These are phyloP conservation scores for Meles meles DNA, from an alignment of 2,113 vertebrate species.

Conservation along the genomic window DNA sequence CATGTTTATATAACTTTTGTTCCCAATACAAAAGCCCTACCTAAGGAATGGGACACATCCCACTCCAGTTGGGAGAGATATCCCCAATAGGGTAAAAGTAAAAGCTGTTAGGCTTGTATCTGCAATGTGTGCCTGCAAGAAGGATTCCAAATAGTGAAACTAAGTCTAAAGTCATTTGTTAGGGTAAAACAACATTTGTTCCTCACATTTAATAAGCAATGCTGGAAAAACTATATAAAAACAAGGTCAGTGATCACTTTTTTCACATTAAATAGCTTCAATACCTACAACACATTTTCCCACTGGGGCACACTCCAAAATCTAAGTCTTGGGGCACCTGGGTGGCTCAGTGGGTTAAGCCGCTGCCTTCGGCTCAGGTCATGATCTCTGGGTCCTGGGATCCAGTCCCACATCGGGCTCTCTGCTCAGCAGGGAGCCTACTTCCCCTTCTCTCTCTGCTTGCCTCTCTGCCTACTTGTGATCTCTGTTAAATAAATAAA, in stretches of 20 bases:
- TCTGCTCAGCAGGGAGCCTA: no score
- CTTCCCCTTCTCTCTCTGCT: no score
- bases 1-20: neutral
- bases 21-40: neutral
- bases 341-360: no score
- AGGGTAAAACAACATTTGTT: neutral
- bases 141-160: neutral
- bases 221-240: neutral
- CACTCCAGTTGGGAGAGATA: neutral
- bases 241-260: neutral
- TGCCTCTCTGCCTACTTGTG: no score
- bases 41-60: neutral
- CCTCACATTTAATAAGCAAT: neutral
- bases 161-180: neutral
- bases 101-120: neutral
- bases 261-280: neutral
- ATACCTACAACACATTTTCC: neutral
- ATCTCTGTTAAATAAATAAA: no score
- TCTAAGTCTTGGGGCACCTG: neutral
- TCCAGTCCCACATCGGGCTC: no score
- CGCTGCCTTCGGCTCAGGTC: no score
- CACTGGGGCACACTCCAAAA: neutral
- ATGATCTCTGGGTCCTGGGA: no score
- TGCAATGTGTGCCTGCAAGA: neutral
- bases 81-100: neutral